Evolutionary conservation across 2,888 invertebrate species (phyloP).

Genomic region (Andrena trimmerana): DNA sequence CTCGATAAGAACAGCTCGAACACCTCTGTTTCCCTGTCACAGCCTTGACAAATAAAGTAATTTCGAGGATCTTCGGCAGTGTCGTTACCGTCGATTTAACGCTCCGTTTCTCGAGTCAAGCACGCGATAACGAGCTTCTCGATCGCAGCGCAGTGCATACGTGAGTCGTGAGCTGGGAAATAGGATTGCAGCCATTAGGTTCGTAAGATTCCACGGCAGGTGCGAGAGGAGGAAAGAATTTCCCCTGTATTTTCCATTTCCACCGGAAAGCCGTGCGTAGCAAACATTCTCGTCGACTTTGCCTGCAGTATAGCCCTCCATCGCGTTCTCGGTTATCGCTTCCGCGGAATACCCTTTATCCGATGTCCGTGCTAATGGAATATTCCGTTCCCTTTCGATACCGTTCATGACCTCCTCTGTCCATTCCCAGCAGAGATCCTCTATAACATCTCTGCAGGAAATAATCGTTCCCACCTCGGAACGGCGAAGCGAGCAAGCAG

Average conservation of each 20-base stretch:
- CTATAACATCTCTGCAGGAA: conserved; percentile 1
- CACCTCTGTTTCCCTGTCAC: too few relatives aligned
- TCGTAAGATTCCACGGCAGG: neutral
- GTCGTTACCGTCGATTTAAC: conserved; percentile 22
- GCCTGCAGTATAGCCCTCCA: neutral
- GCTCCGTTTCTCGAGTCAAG: conserved; percentile 23
- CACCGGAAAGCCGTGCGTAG: conserved; percentile 10
- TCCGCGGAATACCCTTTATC: conserved; percentile 47
- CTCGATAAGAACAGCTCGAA: too few relatives aligned
- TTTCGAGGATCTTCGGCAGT: conserved; percentile 1
- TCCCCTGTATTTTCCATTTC: conserved; percentile 34
- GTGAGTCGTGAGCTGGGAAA: conserved; percentile 13
- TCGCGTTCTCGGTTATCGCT: conserved; percentile 43
- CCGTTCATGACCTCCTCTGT: conserved; percentile 18
- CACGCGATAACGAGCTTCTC: conserved; percentile 30
- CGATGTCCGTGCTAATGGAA: conserved; percentile 53
- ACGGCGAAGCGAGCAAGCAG: too few relatives aligned
- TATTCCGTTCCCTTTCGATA: conserved; percentile 55
- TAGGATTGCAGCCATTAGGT: conserved; percentile 33
- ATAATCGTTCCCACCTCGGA: neutral
- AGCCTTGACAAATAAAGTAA: conserved; percentile 4
- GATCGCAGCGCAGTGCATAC: conserved; percentile 2
- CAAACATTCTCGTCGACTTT: conserved; percentile 37
- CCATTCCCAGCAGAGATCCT: conserved; percentile 37
- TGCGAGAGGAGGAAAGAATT: conserved; percentile 23